Evolutionary conservation across 2,113 vertebrate species (phyloP), one percentile per base, ranked within the genome.

Genomic region (Aptenodytes forsteri): DNA sequence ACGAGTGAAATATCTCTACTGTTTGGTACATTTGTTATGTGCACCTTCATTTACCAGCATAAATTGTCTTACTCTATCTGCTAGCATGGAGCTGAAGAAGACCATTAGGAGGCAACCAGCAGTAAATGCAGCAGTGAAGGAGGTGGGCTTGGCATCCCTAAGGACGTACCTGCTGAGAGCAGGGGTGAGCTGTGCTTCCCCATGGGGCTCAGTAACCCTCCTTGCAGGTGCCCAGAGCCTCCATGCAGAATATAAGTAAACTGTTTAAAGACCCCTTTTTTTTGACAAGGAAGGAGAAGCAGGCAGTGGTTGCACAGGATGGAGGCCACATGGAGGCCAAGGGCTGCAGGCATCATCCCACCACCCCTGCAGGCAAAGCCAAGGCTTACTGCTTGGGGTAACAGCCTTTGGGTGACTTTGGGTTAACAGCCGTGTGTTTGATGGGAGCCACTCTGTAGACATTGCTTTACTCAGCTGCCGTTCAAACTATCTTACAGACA

Each of bases 381-480:
- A 34, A 25, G 61, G 20, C 11, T 27, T 42, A 3, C 34, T 71
- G 23, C 76, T 58, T 4, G 1, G 22, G 8, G 36, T 85, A 36
- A 23, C 36, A 52, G 40, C 36, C 36, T 61, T 42, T 82, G 55
- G 34, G 34, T 64, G 54, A 40, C 34, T 81, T 77, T 5, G 25
- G 27, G 20, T 30, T 44, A 79, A 25, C 8, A 83, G n/a, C 46
- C 34, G 2, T 29, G 29, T 20, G 25, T 91, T 54, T 67, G 58
- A 13, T 67, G 29, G 26, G 47, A 89, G n/a, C 46, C 1, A 1
- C 22, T 47, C 47, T 40, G 27, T 36, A 58, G 14, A 49, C 23
- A 13, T 19, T 54, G 54, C 55, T 22, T 32, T 78, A 4, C 36
- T n/a, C 46, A 34, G 50, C 13, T 2, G 8, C 34, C 0, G 0